phyloP scores from a whole-genome alignment of 2,797 vertebrate genomes.

The Garrulus glandarius region DNA sequence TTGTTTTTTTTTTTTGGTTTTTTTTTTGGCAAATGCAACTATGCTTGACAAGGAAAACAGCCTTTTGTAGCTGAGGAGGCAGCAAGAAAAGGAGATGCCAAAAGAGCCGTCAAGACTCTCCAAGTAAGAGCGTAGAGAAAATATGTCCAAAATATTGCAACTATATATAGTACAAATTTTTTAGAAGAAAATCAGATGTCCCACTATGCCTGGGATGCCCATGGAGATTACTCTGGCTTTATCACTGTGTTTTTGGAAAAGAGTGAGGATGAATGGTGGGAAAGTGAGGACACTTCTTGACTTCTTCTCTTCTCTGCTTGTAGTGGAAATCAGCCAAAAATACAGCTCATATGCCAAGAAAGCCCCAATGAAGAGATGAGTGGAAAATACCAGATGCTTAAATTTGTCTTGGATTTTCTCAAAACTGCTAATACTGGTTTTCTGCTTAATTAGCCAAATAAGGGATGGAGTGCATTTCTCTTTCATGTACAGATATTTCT shows the following conservation, averaged over 20 bases:
- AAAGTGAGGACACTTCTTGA: constrained; percentile 37
- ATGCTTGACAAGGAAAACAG: constrained; percentile 2
- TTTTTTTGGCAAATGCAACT: not conserved
- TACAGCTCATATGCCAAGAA: constrained; percentile 34
- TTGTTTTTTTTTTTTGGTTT: no score
- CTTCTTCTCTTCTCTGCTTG: constrained; percentile 23
- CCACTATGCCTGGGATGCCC: not conserved
- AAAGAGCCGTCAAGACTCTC: not conserved
- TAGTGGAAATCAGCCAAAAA: constrained; percentile 45
- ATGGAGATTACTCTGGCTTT: not conserved
- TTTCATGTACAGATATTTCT: not conserved
- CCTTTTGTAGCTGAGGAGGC: not conserved
- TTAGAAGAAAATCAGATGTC: not conserved
- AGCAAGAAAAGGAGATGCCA: not conserved
- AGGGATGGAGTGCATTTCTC: not conserved
- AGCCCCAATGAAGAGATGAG: not conserved
- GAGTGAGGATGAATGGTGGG: not conserved
- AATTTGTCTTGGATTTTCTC: constrained; percentile 27
- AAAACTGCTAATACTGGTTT: not conserved
- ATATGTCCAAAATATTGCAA: not conserved
- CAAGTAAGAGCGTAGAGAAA: not conserved
- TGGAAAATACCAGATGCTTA: constrained; percentile 48
- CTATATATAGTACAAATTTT: not conserved
- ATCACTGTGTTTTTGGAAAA: not conserved
- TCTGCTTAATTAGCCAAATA: constrained; percentile 19